These are phyloP conservation scores for Papilio elwesi DNA, from an alignment of 2,888 invertebrate genomes.

Conservation along the genomic window DNA sequence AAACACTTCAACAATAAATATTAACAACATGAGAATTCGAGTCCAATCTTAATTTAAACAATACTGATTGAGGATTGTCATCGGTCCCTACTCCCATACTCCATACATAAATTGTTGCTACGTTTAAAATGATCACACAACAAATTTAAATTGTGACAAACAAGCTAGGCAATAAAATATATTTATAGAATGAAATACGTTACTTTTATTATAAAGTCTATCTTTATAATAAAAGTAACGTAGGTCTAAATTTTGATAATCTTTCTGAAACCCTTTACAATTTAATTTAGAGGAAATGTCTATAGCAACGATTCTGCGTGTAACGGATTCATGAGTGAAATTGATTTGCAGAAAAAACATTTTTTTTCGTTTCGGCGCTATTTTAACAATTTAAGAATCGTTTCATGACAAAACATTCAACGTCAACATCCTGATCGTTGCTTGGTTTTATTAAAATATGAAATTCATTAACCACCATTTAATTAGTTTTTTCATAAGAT, in stretches of 20 bases:
- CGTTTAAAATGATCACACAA: not conserved
- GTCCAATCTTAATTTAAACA: slow-evolving; percentile 36
- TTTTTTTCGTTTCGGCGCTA: too few species aligned
- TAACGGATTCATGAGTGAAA: too few species aligned
- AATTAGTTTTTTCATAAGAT: not conserved
- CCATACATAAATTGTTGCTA: not conserved
- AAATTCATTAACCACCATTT: too few species aligned
- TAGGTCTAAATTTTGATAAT: not conserved
- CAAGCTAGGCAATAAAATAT: not conserved
- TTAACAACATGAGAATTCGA: slow-evolving; percentile 34
- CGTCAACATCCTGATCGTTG: too few species aligned
- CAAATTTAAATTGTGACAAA: slow-evolving; percentile 4
- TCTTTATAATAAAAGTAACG: too few species aligned
- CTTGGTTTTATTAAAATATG: too few species aligned
- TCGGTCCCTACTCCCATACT: slow-evolving; percentile 39
- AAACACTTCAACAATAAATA: slow-evolving; percentile 39
- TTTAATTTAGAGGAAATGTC: too few species aligned
- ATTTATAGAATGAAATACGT: too few species aligned
- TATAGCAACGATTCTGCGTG: not conserved
- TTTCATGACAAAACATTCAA: too few species aligned
- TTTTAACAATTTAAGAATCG: too few species aligned
- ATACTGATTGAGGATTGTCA: slow-evolving; percentile 43
- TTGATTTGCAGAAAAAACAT: too few species aligned
- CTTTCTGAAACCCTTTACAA: too few species aligned
- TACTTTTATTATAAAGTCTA: not conserved